Base-by-base conservation (phyloP, 53 echinoderm and acorn worm species). In the Crossaster papposus region DNA sequence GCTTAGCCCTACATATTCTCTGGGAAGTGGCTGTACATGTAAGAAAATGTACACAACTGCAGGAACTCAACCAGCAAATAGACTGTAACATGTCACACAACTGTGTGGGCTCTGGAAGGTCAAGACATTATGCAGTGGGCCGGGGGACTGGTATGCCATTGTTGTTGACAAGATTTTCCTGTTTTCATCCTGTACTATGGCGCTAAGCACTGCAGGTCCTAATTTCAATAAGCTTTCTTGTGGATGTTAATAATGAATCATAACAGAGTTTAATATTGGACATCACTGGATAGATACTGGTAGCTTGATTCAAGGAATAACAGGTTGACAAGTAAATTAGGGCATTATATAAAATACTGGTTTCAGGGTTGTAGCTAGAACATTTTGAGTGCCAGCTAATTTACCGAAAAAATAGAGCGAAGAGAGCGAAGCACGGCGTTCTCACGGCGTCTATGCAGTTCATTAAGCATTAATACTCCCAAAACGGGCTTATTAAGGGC, bases 61-160 rank as follows among this genome's bases (percentile, higher is more conserved):
- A n/a, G n/a, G n/a, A n/a, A 58, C 58, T 18, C 22, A 20, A 58
- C 58, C 6, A 11, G 17, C 12, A 58, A 44, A 44, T 7, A 44
- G 5, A 58, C 12, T 58, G 58, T 58, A 8, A 58, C 58, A 58
- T 58, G 58, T 68, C 68, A 68, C 28, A 23, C 28, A 68, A 68
- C 68, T 3, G 28, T 28, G 6, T 10, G 26, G 68, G 28, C 68
- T 4, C 26, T 4, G 26, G 68, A 68, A 68, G 68, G 68, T 68
- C 68, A 68, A 68, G 68, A 68, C 68, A 68, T 58, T 58, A 58
- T 68, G 68, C 28, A 68, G 24, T 68, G 68, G n/a, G n/a, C n/a
- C n/a, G n/a, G n/a, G n/a, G n/a, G n/a, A n/a, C n/a, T n/a, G n/a
- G 68, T 68, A 68, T 68, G 68, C 68, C 28, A 68, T 68, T 68